Base-by-base conservation (phyloP, 2,113 vertebrate genomes). In the Protobothrops mucrosquamatus region DNA sequence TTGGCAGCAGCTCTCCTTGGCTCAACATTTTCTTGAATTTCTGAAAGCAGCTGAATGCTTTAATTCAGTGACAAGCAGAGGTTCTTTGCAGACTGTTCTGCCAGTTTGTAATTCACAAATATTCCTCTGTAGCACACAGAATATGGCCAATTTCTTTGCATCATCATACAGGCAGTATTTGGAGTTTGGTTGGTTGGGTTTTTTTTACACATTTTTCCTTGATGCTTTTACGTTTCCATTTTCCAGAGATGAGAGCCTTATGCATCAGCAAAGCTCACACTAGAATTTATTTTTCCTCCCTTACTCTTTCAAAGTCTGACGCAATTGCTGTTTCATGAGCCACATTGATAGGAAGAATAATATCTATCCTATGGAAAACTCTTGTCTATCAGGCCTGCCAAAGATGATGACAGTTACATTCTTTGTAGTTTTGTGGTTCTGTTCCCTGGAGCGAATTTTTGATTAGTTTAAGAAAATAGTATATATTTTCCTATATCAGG, bases 1-100 rank as follows among this genome's bases (percentile, higher is more conserved):
- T 94, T 94, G 95, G 91, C 93, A n/a, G 95, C 95, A 95, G 95
- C 93, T 97, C 97, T 95, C 95, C 96, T 95, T 95, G 91, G 93
- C 94, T 95, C 18, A 3, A 85, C 85, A 87, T 61, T 92, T 94
- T 39, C 91, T 94, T 54, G 96, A 92, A 94, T 92, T 54, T 94
- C 64, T 46, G 93, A 96, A 89, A 12, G 89, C 90, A 92, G 95
- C 95, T 96, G 94, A 97, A 96, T 94, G 88, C 94, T 96, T 95
- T 92, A 96, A 96, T 97, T 98, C 96, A 96, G 93, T 91, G 92
- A 93, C 5, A 34, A 93, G 95, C 55, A 43, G 34, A 87, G 1
- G 91, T 96, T 96, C 88, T 94, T 91, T 94, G 34, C 92, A 88
- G 88, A 52, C 54, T 93, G 10, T 52, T 94, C 81, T 93, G 93